phyloP scores from a whole-genome alignment of 92 coral and sea anemone species.

The Chrysogorgia sp. region DNA sequence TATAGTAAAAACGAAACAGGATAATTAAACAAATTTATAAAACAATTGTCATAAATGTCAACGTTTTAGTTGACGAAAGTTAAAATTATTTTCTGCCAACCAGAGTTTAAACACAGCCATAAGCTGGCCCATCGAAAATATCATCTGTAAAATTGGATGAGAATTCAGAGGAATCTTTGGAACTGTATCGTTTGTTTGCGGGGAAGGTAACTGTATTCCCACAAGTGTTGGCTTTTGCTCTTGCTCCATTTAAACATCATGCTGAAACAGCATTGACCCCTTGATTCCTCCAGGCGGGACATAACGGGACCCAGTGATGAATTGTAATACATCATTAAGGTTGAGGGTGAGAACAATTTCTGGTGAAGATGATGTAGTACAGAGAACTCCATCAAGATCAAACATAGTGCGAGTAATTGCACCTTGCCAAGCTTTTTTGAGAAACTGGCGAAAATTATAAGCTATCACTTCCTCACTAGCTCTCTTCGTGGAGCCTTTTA shows the following conservation, averaged over 20 bases:
- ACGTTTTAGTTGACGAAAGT: too few species aligned
- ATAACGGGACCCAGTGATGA: constrained; percentile 38
- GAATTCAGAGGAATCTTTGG: constrained; percentile 19
- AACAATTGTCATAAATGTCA: too few species aligned
- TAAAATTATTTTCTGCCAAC: background rate
- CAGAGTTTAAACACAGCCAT: constrained; percentile 24
- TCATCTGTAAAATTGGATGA: constrained; percentile 52
- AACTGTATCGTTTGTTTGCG: constrained; percentile 40
- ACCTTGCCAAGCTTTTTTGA: constrained; percentile 35
- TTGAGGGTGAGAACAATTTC: constrained; percentile 12
- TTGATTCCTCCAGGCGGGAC: constrained; percentile 26
- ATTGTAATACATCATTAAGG: constrained; percentile 54
- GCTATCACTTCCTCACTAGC: constrained; percentile 47
- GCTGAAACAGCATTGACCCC: constrained; percentile 6
- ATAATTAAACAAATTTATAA: too few species aligned
- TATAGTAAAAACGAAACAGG: too few species aligned
- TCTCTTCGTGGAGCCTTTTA: constrained; percentile 44
- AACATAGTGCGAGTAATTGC: constrained; percentile 31
- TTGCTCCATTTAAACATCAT: constrained; percentile 39
- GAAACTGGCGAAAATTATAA: constrained; percentile 52
- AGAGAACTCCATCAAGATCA: constrained; percentile 35
- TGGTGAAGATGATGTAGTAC: background rate
- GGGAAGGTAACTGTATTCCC: constrained; percentile 31
- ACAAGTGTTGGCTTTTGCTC: constrained; percentile 60
- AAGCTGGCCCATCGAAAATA: constrained; percentile 56